phyloP scores from a whole-genome alignment of 1,140 invertebrate genomes.

The Penaeus indicus region DNA sequence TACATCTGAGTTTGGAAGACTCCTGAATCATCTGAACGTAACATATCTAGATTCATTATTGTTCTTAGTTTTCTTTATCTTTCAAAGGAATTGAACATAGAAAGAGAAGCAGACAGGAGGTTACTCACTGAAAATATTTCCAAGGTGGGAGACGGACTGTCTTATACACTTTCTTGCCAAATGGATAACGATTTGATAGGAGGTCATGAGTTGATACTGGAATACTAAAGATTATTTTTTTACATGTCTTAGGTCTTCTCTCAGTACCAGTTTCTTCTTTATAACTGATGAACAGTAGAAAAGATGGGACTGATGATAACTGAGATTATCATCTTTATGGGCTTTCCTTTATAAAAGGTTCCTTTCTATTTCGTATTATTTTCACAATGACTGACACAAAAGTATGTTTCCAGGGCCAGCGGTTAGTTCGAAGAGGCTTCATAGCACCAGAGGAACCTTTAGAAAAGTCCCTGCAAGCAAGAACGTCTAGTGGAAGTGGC shows the following conservation, averaged over 20 bases:
- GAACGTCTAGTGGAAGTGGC: conserved; percentile 67
- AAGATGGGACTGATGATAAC: not conserved
- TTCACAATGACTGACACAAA: conserved; percentile 21
- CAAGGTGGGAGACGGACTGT: too few relatives aligned
- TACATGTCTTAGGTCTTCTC: too few relatives aligned
- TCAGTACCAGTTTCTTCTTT: not conserved
- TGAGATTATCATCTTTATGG: not conserved
- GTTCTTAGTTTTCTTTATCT: too few relatives aligned
- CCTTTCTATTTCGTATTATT: not conserved
- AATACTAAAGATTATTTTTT: not conserved
- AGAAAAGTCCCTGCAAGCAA: conserved; percentile 79
- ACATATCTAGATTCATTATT: too few relatives aligned
- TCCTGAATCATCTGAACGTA: too few relatives aligned
- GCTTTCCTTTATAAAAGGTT: not conserved
- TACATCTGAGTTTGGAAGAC: too few relatives aligned
- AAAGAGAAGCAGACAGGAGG: too few relatives aligned
- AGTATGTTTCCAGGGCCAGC: conserved; percentile 47
- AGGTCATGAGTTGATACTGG: not conserved
- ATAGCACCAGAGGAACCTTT: conserved; percentile 78
- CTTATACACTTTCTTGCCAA: too few relatives aligned
- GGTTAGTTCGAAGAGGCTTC: conserved; percentile 70
- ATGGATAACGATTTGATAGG: too few relatives aligned
- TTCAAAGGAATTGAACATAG: too few relatives aligned
- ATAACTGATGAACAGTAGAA: conserved; percentile 6
- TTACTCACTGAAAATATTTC: too few relatives aligned